Conservation (phyloP, 2,888 invertebrate species). For the Aquatica leii region DNA sequence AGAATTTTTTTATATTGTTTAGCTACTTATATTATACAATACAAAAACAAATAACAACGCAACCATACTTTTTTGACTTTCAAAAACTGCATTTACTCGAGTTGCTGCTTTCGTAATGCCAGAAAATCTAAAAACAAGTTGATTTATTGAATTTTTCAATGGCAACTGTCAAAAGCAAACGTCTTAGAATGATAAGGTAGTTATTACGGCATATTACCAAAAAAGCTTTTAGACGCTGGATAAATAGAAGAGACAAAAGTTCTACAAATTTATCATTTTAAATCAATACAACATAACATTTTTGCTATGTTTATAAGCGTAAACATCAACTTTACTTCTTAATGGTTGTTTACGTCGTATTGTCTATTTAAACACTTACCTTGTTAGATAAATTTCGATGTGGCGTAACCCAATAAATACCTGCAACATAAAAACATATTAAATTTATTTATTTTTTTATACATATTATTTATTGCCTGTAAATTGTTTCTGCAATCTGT, state of each 20-base stretch:
- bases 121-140: conserved; percentile 39
- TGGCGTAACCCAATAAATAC: no score
- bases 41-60: conserved; percentile 18
- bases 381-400: no score
- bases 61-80: conserved; percentile 19
- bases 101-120: conserved; percentile 41
- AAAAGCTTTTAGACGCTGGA: conserved; percentile 25
- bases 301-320: no score
- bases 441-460: no score
- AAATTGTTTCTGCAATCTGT: no score
- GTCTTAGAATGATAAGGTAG: conserved; percentile 33
- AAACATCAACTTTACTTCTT: no score
- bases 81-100: conserved; percentile 35
- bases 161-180: conserved; percentile 37
- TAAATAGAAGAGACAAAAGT: conserved; percentile 24
- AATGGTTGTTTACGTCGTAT: no score
- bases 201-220: conserved; percentile 32
- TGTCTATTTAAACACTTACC: no score
- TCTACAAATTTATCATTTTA: conserved; percentile 13
- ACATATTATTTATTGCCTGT: no score
- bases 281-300: conserved; percentile 9
- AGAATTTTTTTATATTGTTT: no score
- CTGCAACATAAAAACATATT: no score
- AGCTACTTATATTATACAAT: conserved; percentile 1
- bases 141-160: conserved; percentile 45